These are phyloP conservation scores for Linurgus olivaceus DNA, from an alignment of 2,797 vertebrate genomes.

Conservation along the genomic window DNA sequence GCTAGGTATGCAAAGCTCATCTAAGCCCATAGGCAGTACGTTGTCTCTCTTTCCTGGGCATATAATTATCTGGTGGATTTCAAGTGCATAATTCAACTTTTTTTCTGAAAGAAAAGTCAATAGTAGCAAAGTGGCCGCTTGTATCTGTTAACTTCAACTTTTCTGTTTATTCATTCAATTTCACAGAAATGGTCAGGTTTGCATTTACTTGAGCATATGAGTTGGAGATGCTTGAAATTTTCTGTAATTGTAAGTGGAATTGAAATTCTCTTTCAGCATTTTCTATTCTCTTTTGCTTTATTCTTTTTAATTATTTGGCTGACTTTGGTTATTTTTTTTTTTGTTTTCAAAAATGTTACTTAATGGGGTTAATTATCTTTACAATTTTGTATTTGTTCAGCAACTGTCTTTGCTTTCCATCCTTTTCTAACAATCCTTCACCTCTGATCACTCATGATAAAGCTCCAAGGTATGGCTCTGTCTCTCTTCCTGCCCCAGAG, in stretches of 20 bases:
- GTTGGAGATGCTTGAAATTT: neutral
- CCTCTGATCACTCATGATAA: neutral
- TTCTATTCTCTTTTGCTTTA: neutral
- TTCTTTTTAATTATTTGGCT: neutral
- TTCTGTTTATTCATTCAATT: neutral
- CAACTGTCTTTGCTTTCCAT: neutral
- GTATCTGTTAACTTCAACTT: neutral
- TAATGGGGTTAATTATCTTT: neutral
- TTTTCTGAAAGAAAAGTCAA: neutral
- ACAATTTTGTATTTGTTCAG: neutral
- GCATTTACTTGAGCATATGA: neutral
- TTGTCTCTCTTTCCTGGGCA: neutral
- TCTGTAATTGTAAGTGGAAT: neutral
- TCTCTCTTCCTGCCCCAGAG: neutral
- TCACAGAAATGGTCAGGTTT: neutral
- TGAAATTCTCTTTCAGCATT: neutral
- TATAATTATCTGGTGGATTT: neutral
- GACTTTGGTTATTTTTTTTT: neutral
- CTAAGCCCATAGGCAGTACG: neutral
- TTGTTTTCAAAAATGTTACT: neutral
- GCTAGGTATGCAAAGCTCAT: neutral
- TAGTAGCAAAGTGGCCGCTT: neutral
- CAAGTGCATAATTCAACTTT: neutral
- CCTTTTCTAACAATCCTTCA: neutral
- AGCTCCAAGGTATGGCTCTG: neutral